Percentiles rank a stretch among this genome's conserved stretches.
phyloP scores from a whole-genome alignment of 1,140 invertebrate genomes.

The Phthorimaea operculella region DNA sequence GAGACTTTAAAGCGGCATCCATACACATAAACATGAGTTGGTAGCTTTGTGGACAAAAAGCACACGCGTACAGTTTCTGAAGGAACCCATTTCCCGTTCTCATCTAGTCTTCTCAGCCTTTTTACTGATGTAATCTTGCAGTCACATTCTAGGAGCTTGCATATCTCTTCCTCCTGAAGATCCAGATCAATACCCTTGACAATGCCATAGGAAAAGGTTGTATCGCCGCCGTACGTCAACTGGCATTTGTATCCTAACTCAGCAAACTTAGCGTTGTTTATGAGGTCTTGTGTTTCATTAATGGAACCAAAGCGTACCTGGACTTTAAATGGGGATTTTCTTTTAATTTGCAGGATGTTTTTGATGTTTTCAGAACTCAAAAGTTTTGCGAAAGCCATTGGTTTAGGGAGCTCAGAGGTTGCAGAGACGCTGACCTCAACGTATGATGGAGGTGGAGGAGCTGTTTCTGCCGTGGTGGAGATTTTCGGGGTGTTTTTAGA shows the following conservation, averaged over 20 bases:
- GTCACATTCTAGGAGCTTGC: neutral
- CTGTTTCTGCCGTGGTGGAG: no score
- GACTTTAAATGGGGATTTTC: neutral
- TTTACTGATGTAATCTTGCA: neutral
- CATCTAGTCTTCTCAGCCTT: neutral
- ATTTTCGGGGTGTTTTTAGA: no score
- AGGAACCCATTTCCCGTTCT: neutral
- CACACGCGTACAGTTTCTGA: neutral
- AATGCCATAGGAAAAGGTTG: neutral
- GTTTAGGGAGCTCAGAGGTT: neutral
- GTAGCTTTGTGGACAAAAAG: neutral
- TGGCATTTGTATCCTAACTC: neutral
- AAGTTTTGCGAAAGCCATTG: neutral
- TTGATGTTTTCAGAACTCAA: neutral
- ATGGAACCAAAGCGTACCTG: neutral
- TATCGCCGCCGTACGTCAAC: neutral
- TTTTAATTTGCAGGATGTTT: neutral
- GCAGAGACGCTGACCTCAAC: no score
- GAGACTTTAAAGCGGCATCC: constrained; percentile 17
- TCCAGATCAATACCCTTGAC: neutral
- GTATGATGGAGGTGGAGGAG: no score
- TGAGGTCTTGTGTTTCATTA: neutral
- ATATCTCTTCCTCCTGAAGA: neutral
- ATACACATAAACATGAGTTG: constrained; percentile 3
- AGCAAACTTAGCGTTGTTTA: neutral